Conservation (phyloP, 2,113 vertebrate species). For the Hydrochoerus hydrochaeris region DNA sequence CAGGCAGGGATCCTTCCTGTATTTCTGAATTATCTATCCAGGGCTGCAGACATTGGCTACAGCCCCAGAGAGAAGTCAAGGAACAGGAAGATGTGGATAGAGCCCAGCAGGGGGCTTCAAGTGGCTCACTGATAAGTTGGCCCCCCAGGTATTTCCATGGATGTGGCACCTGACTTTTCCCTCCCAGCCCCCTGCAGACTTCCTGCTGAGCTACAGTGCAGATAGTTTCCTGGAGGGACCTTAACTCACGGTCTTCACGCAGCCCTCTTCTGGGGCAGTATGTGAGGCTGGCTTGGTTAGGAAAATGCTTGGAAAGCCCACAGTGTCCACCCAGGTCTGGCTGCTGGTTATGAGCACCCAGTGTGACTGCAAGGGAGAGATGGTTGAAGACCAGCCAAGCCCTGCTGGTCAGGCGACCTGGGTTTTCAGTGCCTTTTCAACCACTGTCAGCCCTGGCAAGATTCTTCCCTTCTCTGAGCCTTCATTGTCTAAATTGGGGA, state of each 20-base stretch:
- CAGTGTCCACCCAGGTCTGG: accelerated
- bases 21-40: neutral
- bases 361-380: neutral
- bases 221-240: neutral
- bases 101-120: neutral
- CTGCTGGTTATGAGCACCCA: too few relatives aligned
- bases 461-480: neutral
- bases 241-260: neutral
- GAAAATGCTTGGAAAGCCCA: neutral
- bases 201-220: neutral
- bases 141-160: neutral
- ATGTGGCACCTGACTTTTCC: neutral
- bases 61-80: neutral
- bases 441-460: accelerated
- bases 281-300: neutral
- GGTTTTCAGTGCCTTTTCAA: neutral
- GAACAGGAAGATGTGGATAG: neutral
- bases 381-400: accelerated
- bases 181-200: neutral
- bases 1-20: neutral
- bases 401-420: neutral
- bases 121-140: neutral
- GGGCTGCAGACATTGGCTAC: neutral
- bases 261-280: neutral
- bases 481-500: neutral